Evolutionary conservation across 2,888 invertebrate genomes (phyloP), one percentile per base, ranked within the genome.

Genomic region (Elysia crispata): DNA sequence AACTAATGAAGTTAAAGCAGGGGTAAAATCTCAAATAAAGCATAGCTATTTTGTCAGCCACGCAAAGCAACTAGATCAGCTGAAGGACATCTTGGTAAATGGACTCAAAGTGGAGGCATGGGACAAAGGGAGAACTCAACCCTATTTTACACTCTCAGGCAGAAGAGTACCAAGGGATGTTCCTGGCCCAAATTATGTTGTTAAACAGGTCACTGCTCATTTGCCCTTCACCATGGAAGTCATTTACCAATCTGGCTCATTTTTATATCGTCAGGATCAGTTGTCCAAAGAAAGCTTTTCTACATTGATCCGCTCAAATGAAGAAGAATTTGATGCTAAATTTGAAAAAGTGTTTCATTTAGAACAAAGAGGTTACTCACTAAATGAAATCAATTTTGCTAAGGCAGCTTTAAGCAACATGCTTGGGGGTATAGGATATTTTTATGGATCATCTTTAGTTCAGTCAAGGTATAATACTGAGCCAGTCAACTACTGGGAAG

Each of bases 371-470:
- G 96, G 96, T 33, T 93, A 91, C 83, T 86, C 86, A 20, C 83
- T 87, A 0, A 88, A 90, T 64, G 90, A 94, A 1, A 94, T 95
- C 20, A 95, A 95, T 81, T 94, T 97, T 67, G 98, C 97, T 0
- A 95, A 96, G 89, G 95, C 96, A 28, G 96, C 96, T 0, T 91
- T 99, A 73, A 97, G 98, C 82, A 99, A 98, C 91, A 95, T 99
- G 95, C 87, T 99, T 0, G 99, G 99, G 0, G 96, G 98, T 0
- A 95, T 99, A 81, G 99, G 99, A 0, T 99, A 98, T 91, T 99
- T 99, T 93, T 96, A 97, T 92, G 99, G 99, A 0, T 94, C 95
- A 0, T 96, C 97, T 0, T 93, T 95, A 69, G 99, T 99, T 0
- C 86, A 89, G 81, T 92, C 92, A 0, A 78, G 82, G 8, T 88